Base-by-base conservation (phyloP, 2,113 vertebrate genomes). In the Istiophorus platypterus region DNA sequence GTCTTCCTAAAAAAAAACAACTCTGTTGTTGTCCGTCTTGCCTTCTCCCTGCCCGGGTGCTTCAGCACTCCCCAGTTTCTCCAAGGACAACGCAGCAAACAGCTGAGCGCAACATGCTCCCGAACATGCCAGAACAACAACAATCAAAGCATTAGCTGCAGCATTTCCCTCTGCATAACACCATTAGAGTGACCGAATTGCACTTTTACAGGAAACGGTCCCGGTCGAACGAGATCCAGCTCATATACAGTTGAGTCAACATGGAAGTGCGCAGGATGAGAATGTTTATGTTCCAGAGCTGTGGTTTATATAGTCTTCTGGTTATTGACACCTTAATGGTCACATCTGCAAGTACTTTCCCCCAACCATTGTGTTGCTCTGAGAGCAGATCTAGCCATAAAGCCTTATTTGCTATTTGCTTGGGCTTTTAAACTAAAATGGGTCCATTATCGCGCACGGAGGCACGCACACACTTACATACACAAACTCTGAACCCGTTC, bases 331-430 rank as follows among this genome's bases (percentile, higher is more conserved):
- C 85, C 88, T 84, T 87, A 84, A 90, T 82, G 82, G 70, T 69
- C 78, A 87, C 90, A 92, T 93, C 90, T 90, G 89, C 67, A 71
- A 88, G 72, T 76, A 66, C 67, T 88, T 87, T 78, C 62, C 72
- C 62, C 41, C 7, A 58, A 59, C 69, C 70, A 29, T 80, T 85
- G 76, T 88, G 71, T 66, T 51, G 59, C 45, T 77, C 27, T 39
- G 65, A 86, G 80, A 70, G 82, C 76, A 76, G 56, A 68, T 85
- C 31, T 49, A 15, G 68, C 78, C 59, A 41, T 77, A 86, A 86
- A 81, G 63, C 68, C 83, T 86, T 75, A 82, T 86, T 87, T 86
- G 81, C 86, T 69, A 42, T 85, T 85, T 59, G 74, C 52, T 2
- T 3, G 56, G 56, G 65, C 68, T 78, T 82, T 87, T 84, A 84